Conservation (phyloP, 2,888 invertebrate genomes). For the Ormyrus rosae region DNA sequence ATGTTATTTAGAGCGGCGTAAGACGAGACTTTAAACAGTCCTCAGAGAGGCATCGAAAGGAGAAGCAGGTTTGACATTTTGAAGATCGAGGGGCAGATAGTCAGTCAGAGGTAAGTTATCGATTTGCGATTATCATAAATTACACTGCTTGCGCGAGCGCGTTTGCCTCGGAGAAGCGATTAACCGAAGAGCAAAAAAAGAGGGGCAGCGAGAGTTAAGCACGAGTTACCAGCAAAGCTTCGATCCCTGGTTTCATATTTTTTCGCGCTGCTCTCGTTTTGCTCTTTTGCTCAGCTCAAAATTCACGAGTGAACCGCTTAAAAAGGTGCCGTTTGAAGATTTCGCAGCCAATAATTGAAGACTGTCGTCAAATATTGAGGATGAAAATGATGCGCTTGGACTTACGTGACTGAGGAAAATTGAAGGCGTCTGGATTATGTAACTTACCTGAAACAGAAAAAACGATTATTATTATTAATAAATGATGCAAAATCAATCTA, state of each 20-base stretch:
- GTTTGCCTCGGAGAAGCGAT: slow-evolving; percentile 59
- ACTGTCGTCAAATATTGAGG: no score
- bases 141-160: slow-evolving; percentile 58
- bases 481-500: background rate
- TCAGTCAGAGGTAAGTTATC: slow-evolving; percentile 62
- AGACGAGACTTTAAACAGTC: slow-evolving; percentile 47
- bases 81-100: slow-evolving; percentile 60
- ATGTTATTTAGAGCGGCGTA: slow-evolving; percentile 22
- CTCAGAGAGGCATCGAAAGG: slow-evolving; percentile 27
- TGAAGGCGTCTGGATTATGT: slow-evolving; percentile 11
- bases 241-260: no score
- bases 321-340: no score
- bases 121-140: slow-evolving; percentile 70
- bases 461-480: slow-evolving; percentile 13
- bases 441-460: slow-evolving; percentile 54
- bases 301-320: no score
- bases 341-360: no score
- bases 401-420: slow-evolving; percentile 14
- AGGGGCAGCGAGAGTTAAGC: slow-evolving; percentile 14
- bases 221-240: no score
- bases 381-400: background rate
- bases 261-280: no score
- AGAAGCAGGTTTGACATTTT: slow-evolving; percentile 60
- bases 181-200: slow-evolving; percentile 56
- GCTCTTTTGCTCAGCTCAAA: no score